phyloP scores from a whole-genome alignment of 1,140 invertebrate genomes.

The Drosophila santomea region DNA sequence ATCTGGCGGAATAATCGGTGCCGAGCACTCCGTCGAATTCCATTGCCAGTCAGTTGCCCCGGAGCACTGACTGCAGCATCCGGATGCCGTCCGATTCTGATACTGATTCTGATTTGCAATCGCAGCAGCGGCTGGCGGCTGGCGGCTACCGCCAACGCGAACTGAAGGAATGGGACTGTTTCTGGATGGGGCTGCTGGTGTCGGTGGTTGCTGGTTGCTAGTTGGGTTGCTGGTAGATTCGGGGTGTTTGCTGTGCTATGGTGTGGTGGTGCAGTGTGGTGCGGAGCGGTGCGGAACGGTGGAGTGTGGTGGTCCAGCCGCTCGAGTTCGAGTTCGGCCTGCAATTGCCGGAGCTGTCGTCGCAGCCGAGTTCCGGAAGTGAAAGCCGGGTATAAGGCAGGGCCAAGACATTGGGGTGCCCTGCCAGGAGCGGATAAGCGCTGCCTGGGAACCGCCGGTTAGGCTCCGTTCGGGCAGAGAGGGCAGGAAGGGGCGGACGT shows the following conservation, averaged over 20 bases:
- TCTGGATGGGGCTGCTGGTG: too few relatives aligned
- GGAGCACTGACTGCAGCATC: slow-evolving; percentile 10
- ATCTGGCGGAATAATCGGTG: background rate
- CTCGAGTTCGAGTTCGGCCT: background rate
- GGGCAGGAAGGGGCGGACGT: background rate
- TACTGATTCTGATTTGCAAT: slow-evolving; percentile 11
- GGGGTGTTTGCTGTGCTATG: background rate
- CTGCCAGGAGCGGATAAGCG: slow-evolving; percentile 18
- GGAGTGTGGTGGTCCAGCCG: background rate
- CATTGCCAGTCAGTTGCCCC: slow-evolving; percentile 13
- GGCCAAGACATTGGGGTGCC: slow-evolving; percentile 27
- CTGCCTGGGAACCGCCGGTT: slow-evolving; percentile 1
- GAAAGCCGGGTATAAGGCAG: slow-evolving; percentile 47
- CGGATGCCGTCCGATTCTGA: background rate
- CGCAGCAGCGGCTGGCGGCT: slow-evolving; percentile 6
- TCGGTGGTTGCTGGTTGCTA: too few relatives aligned
- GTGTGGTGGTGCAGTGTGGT: too few relatives aligned
- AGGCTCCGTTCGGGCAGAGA: background rate
- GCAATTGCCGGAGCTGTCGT: slow-evolving; percentile 10
- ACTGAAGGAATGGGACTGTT: background rate
- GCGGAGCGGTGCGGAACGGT: too few relatives aligned
- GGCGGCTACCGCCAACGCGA: background rate
- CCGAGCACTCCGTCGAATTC: slow-evolving; percentile 3
- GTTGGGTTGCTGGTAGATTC: background rate
- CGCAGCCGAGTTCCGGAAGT: slow-evolving; percentile 60